Evolutionary conservation across 2,113 vertebrate species (phyloP).

Genomic region (Scalopus aquaticus): DNA sequence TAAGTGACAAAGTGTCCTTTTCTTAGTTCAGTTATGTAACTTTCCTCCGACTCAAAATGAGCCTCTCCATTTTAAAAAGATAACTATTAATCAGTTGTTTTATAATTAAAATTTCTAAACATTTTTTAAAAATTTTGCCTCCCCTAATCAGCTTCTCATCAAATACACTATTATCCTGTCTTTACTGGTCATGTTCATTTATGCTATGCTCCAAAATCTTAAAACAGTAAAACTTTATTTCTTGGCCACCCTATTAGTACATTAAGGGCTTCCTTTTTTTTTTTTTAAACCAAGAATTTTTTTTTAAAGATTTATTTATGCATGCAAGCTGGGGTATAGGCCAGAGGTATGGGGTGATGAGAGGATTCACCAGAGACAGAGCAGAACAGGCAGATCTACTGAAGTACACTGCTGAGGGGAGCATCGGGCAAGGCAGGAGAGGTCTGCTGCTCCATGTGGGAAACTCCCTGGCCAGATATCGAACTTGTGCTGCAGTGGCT

Average conservation of each 20-base stretch:
- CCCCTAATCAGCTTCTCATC: not conserved
- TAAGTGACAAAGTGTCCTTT: not conserved
- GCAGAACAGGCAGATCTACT: no score
- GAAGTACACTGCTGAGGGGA: no score
- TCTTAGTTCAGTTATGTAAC: not conserved
- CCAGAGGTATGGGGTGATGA: no score
- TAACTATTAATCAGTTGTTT: constrained; percentile 3
- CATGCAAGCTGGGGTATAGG: no score
- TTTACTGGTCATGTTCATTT: not conserved
- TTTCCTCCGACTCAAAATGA: not conserved
- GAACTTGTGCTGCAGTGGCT: no score
- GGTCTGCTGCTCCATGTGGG: no score
- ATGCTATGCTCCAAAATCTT: not conserved
- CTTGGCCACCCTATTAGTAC: not conserved
- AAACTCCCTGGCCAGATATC: no score
- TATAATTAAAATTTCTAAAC: not conserved
- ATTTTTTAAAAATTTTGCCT: not conserved
- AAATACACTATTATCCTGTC: not conserved
- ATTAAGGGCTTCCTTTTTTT: not conserved
- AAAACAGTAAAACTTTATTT: not conserved
- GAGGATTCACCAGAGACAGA: no score
- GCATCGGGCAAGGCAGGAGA: no score
- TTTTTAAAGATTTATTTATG: no score
- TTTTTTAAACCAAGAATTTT: no score
- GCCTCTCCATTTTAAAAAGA: not conserved